Evolutionary conservation across 2,797 vertebrate genomes (phyloP).

Genomic region (Hydrolagus colliei): DNA sequence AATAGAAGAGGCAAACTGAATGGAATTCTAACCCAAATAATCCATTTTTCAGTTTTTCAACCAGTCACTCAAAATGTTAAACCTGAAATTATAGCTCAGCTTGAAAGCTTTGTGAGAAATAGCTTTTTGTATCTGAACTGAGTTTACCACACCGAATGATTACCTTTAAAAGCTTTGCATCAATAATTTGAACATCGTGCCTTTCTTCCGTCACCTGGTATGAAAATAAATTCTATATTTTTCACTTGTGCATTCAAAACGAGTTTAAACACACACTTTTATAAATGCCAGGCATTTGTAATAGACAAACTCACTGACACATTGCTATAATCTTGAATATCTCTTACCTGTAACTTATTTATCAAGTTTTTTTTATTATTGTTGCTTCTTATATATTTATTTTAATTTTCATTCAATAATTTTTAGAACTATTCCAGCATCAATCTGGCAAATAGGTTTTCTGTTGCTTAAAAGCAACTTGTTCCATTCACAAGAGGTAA

Average conservation of each 20-base stretch:
- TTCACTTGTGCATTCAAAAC: neutral
- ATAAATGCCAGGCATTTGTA: neutral
- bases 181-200: slow-evolving; percentile 40
- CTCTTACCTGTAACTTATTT: slow-evolving; percentile 72
- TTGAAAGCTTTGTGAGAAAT: slow-evolving; percentile 33
- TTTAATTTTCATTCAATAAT: slow-evolving; percentile 62
- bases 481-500: slow-evolving; percentile 32
- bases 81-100: slow-evolving; percentile 49
- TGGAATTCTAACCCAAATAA: slow-evolving; percentile 49
- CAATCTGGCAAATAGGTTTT: neutral
- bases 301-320: neutral
- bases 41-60: slow-evolving; percentile 39
- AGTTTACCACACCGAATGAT: slow-evolving; percentile 37
- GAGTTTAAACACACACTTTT: neutral
- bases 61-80: slow-evolving; percentile 48
- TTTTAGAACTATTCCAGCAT: slow-evolving; percentile 39
- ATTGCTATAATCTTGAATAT: slow-evolving; percentile 66
- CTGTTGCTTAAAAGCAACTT: slow-evolving; percentile 4
- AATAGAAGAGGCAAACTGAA: slow-evolving; percentile 49
- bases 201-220: neutral
- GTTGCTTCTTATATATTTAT: slow-evolving; percentile 83
- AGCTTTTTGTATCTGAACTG: slow-evolving; percentile 34
- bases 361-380: slow-evolving; percentile 68
- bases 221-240: neutral
- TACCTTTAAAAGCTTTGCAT: slow-evolving; percentile 41